A percentile compares a stretch with the other conserved stretches of the same genome.
Evolutionary conservation across 2,797 vertebrate genomes (phyloP).

Genomic region (Cephalopachus bancanus): DNA sequence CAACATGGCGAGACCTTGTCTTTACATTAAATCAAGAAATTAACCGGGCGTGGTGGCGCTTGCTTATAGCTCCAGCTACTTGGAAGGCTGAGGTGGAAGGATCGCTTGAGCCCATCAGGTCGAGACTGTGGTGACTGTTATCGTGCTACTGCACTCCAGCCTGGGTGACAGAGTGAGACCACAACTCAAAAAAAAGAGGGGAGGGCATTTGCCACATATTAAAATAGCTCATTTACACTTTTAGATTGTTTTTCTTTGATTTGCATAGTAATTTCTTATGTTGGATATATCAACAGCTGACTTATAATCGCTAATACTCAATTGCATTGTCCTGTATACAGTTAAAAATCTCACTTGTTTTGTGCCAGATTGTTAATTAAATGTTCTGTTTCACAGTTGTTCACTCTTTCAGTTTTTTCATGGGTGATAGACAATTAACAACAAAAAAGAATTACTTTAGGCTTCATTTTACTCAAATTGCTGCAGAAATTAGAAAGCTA

Average conservation of each 20-base stretch:
- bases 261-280: not conserved
- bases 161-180: too few relatives aligned
- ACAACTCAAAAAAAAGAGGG: too few relatives aligned
- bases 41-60: too few relatives aligned
- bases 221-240: conserved; percentile 13
- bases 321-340: not conserved
- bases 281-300: not conserved
- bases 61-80: too few relatives aligned
- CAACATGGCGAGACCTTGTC: too few relatives aligned
- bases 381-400: conserved; percentile 24
- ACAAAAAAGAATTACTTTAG: conserved; percentile 32
- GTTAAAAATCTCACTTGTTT: conserved; percentile 39
- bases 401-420: not conserved
- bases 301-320: not conserved
- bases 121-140: too few relatives aligned
- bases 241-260: conserved; percentile 51
- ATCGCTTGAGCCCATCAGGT: too few relatives aligned
- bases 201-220: not conserved
- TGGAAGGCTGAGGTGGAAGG: too few relatives aligned
- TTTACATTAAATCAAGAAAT: too few relatives aligned
- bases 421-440: not conserved
- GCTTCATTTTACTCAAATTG: conserved; percentile 32
- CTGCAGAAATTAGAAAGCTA: not conserved
- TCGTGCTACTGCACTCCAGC: too few relatives aligned
- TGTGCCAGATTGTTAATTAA: not conserved